Evolutionary conservation across 2,113 vertebrate species (phyloP).

Genomic region (Nicator chloris): DNA sequence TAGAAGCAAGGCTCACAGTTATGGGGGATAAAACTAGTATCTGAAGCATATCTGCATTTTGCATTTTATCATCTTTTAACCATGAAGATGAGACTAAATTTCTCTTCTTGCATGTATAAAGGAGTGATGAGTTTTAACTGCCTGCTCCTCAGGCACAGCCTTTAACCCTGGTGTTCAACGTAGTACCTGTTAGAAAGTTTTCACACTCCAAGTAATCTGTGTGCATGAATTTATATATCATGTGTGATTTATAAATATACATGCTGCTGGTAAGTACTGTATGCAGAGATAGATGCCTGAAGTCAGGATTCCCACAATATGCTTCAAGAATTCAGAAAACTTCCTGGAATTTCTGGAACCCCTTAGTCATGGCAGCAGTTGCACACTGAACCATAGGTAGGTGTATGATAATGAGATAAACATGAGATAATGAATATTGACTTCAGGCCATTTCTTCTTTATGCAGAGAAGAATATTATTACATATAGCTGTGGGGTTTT

Average conservation of each 20-base stretch:
- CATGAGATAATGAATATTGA: neutral
- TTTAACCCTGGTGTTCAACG: neutral
- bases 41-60: neutral
- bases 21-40: neutral
- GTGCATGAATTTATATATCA: neutral
- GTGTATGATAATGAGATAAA: neutral
- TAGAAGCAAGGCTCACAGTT: neutral
- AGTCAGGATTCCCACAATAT: neutral
- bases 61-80: neutral
- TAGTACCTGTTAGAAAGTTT: neutral
- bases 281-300: neutral
- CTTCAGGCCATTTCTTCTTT: neutral
- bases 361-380: neutral
- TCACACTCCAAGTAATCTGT: neutral
- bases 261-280: neutral
- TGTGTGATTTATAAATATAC: neutral
- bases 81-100: neutral
- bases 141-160: neutral
- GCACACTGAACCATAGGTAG: neutral
- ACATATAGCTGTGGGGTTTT: neutral
- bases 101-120: neutral
- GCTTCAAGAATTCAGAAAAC: neutral
- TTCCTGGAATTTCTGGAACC: slow-evolving; percentile 40
- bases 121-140: neutral
- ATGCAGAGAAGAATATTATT: neutral